Conservation (phyloP, 53 echinoderm and acorn worm genomes). For the Temnopleurus reevesii region DNA sequence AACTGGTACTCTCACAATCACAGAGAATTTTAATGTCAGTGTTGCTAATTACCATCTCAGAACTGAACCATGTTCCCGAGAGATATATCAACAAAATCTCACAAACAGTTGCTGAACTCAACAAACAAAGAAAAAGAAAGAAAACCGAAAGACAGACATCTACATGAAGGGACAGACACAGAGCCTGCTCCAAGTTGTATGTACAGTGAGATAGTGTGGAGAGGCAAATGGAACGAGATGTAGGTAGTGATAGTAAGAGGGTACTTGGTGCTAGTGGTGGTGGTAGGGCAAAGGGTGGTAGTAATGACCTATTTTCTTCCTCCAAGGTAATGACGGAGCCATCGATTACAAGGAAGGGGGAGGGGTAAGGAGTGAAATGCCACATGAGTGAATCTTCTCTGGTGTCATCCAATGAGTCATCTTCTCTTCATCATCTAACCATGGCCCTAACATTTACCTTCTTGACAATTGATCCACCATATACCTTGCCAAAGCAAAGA, state of each 20-base stretch:
- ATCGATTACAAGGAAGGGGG: background rate
- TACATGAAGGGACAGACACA: too few species aligned
- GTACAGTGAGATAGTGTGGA: slow-evolving; percentile 46
- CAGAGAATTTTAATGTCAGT: background rate
- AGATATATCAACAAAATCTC: slow-evolving; percentile 2
- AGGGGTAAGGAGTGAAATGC: background rate
- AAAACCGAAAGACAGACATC: background rate
- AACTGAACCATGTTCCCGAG: background rate
- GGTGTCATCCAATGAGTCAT: slow-evolving; percentile 1
- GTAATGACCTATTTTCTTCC: too few species aligned
- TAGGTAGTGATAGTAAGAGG: background rate
- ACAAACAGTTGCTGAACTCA: background rate
- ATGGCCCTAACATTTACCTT: background rate
- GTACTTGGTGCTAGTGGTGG: background rate
- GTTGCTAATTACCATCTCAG: slow-evolving; percentile 32
- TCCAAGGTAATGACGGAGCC: slow-evolving; percentile 1
- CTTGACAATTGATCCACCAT: background rate
- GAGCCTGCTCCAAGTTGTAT: slow-evolving; percentile 23
- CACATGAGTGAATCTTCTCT: background rate
- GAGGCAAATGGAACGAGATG: background rate
- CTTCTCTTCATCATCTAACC: background rate
- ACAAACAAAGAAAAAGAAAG: background rate
- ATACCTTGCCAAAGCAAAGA: background rate
- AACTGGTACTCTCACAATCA: background rate
- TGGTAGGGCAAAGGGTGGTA: background rate